phyloP scores from a whole-genome alignment of 2,888 invertebrate species.

The Willowsia nigromaculata region DNA sequence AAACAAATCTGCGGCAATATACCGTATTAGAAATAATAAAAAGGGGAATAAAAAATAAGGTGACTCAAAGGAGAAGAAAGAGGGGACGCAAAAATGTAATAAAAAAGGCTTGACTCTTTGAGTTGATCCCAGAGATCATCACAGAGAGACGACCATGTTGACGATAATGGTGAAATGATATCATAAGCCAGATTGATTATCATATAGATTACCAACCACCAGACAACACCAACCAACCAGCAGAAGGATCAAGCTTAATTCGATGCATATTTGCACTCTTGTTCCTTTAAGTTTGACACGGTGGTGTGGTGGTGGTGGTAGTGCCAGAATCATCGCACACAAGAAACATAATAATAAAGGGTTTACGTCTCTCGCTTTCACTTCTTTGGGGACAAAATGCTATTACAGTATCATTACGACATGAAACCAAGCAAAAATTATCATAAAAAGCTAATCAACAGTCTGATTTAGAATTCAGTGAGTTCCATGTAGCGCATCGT shows the following conservation, averaged over 20 bases:
- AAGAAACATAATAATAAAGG: constrained; percentile 4
- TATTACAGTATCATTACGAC: constrained; percentile 55
- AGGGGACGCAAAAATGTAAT: neutral
- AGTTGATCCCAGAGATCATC: constrained; percentile 38
- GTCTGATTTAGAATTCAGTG: constrained; percentile 68
- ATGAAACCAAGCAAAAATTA: constrained; percentile 62
- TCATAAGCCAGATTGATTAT: constrained; percentile 65
- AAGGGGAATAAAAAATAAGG: constrained; percentile 8
- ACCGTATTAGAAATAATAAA: constrained; percentile 15
- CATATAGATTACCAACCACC: constrained; percentile 72
- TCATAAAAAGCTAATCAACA: constrained; percentile 74
- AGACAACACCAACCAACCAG: constrained; percentile 46
- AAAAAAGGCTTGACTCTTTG: constrained; percentile 61
- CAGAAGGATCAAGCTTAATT: constrained; percentile 49
- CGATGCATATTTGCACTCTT: constrained; percentile 66
- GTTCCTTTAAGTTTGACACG: constrained; percentile 57
- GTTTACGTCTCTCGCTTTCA: neutral
- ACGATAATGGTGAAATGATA: constrained; percentile 49
- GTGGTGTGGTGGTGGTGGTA: constrained; percentile 27
- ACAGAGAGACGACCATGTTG: constrained; percentile 24
- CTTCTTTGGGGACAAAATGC: constrained; percentile 51
- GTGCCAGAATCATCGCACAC: neutral
- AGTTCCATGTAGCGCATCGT: constrained; percentile 32
- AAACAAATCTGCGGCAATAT: constrained; percentile 3
- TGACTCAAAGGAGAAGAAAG: neutral